A percentile compares a stretch with the other conserved stretches of the same genome.
Evolutionary conservation across 2,113 vertebrate genomes (phyloP).

Genomic region (Pachyramphus minor): DNA sequence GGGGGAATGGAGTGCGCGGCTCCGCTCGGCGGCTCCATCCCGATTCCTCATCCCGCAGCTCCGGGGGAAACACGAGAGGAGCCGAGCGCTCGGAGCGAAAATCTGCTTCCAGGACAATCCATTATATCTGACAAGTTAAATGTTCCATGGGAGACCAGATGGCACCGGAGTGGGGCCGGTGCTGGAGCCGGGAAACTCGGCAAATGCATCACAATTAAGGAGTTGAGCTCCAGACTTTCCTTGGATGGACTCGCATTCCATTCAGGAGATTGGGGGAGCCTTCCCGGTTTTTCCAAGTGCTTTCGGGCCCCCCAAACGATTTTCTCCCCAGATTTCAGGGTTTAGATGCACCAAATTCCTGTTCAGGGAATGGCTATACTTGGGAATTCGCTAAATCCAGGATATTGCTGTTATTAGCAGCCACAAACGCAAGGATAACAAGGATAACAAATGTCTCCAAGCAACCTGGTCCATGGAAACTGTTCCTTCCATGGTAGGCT

Average conservation of each 20-base stretch:
- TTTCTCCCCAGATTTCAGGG: accelerated
- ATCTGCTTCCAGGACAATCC: conserved; percentile 90
- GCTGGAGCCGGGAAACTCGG: conserved; percentile 75
- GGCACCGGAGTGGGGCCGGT: conserved; percentile 78
- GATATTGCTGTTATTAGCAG: neutral
- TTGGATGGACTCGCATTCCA: accelerated
- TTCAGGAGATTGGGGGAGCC: neutral
- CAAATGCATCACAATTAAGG: conserved; percentile 89
- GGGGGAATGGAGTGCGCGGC: conserved; percentile 71
- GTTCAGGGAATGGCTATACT: neutral
- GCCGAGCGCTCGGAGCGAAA: conserved; percentile 83
- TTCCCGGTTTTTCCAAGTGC: neutral
- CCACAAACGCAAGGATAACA: neutral
- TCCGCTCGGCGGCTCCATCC: conserved; percentile 68
- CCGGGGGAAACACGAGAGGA: conserved; percentile 77
- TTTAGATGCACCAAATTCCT: no score
- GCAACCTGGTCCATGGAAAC: accelerated
- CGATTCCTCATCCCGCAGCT: conserved; percentile 80
- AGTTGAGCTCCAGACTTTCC: neutral
- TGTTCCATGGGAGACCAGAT: conserved; percentile 91
- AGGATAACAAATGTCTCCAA: no score
- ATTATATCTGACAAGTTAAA: conserved; percentile 93
- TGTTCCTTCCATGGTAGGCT: accelerated
- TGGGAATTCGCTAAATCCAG: neutral
- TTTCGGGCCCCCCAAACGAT: accelerated